These are phyloP conservation scores for Rhadina sibilatrix DNA, from an alignment of 2,113 vertebrate genomes.

Conservation along the genomic window DNA sequence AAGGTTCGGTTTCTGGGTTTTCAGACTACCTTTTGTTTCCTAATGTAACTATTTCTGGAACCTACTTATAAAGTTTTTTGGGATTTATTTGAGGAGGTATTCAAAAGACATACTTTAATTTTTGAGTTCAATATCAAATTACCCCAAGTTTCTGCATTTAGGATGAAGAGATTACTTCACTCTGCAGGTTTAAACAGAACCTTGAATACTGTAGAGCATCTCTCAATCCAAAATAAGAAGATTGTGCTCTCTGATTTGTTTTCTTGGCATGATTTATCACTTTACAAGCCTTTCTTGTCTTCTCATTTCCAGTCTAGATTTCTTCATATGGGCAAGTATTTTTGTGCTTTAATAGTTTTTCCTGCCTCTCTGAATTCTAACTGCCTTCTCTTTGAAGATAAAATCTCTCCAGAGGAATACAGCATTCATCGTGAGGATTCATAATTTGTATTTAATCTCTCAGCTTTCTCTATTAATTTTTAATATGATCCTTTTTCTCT, in stretches of 20 bases:
- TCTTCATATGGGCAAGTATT: not conserved
- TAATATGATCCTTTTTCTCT: not conserved
- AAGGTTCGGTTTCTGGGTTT: not conserved
- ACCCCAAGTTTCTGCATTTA: not conserved
- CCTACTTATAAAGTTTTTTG: not conserved
- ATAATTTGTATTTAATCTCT: not conserved
- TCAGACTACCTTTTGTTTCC: not conserved
- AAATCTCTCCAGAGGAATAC: constrained; percentile 10
- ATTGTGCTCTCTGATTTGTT: not conserved
- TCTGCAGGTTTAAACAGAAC: not conserved
- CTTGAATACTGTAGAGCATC: not conserved
- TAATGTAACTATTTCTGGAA: not conserved
- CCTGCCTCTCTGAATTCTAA: constrained; percentile 1
- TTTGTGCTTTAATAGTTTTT: not conserved
- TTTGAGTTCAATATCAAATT: not conserved
- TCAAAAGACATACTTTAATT: not conserved
- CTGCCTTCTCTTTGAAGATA: constrained; percentile 37
- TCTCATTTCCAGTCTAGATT: not conserved
- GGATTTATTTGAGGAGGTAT: not conserved
- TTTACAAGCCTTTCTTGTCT: not conserved
- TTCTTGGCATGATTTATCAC: constrained; percentile 12
- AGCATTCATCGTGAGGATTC: not conserved
- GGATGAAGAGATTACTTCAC: not conserved
- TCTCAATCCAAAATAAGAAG: not conserved
- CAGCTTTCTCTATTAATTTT: not conserved